phyloP scores from a whole-genome alignment of 1,140 invertebrate species.

The Panulirus ornatus region DNA sequence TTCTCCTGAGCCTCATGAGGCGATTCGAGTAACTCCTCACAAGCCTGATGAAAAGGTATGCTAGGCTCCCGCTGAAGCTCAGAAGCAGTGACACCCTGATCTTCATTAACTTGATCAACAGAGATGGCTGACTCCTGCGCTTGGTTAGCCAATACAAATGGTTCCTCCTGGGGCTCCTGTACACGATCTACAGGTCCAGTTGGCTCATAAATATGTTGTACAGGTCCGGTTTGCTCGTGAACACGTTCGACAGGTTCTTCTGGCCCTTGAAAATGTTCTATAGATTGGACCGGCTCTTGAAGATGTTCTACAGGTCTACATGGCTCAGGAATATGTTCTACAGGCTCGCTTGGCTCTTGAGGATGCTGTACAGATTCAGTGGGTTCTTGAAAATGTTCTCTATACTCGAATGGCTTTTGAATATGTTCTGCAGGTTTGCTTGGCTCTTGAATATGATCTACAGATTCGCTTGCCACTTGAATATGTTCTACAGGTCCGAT shows the following conservation, averaged over 20 bases:
- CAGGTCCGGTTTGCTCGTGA: not conserved
- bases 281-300: not conserved
- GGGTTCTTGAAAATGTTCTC: not conserved
- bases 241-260: not conserved
- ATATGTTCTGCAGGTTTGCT: not conserved
- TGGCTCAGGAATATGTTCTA: not conserved
- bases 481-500: not conserved
- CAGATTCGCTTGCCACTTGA: not conserved
- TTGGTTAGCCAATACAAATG: not conserved
- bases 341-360: not conserved
- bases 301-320: not conserved
- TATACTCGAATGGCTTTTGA: not conserved
- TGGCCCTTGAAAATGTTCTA: not conserved
- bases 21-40: not conserved
- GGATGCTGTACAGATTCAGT: not conserved
- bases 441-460: not conserved
- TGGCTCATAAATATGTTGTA: not conserved
- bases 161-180: not conserved
- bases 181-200: too few species aligned
- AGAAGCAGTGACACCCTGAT: not conserved
- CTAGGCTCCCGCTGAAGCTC: not conserved
- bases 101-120: conserved; percentile 1
- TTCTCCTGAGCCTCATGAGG: not conserved
- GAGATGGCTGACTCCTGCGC: not conserved
- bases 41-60: not conserved